phyloP scores from a whole-genome alignment of 2,113 vertebrate genomes.

The Aythya baeri region DNA sequence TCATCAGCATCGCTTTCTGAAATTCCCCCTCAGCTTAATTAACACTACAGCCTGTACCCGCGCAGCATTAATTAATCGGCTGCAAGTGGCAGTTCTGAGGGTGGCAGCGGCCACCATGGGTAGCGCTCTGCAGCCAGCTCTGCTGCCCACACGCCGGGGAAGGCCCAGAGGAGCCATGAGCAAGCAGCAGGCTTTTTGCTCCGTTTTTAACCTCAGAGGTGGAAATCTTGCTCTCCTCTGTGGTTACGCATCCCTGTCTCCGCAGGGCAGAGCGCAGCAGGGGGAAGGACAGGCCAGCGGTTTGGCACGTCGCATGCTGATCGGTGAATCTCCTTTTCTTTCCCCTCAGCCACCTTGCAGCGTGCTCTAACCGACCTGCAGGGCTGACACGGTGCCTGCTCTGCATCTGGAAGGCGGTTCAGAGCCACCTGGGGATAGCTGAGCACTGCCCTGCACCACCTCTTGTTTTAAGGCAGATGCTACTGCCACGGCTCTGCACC shows the following conservation, averaged over 20 bases:
- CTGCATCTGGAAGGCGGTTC: not conserved
- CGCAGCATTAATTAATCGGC: slow-evolving; percentile 58
- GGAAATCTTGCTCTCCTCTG: slow-evolving; percentile 2
- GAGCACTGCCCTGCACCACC: not conserved
- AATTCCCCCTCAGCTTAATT: slow-evolving; percentile 37
- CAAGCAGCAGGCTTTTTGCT: slow-evolving; percentile 14
- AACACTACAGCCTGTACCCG: slow-evolving; percentile 11
- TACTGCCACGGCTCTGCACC: not conserved
- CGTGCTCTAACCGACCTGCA: not conserved
- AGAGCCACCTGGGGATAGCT: not conserved
- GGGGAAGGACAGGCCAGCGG: not conserved
- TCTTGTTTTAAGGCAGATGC: not conserved
- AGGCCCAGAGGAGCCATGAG: not conserved
- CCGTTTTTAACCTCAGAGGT: not conserved
- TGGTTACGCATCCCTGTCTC: not conserved
- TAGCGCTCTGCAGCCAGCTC: not conserved
- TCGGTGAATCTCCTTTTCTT: not conserved
- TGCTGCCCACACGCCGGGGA: not conserved
- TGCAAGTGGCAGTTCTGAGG: slow-evolving; percentile 29
- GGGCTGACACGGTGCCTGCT: not conserved
- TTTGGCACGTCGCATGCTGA: not conserved
- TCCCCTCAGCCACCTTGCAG: not conserved
- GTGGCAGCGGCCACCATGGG: not conserved
- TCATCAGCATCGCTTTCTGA: not conserved
- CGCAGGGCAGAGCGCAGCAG: not conserved